Evolutionary conservation across 2,888 invertebrate species (phyloP).

Genomic region (Nephrotoma flavescens): DNA sequence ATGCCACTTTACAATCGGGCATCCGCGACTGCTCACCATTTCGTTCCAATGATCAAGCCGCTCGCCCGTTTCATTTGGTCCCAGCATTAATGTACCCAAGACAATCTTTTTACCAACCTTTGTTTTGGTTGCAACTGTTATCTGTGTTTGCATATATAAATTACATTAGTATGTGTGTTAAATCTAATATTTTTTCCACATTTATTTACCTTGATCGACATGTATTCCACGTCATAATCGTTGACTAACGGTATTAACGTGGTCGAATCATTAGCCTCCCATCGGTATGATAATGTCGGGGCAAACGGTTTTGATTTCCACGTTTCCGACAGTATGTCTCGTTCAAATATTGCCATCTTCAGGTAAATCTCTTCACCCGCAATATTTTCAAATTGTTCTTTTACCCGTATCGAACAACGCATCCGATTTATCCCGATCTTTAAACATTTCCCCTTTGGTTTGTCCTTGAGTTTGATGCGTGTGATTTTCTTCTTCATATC

Average conservation of each 20-base stretch:
- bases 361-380: conserved; percentile 52
- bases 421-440: conserved; percentile 27
- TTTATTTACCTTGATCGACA: conserved; percentile 19
- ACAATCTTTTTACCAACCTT: conserved; percentile 30
- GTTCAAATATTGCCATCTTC: conserved; percentile 60
- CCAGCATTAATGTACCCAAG: conserved; percentile 22
- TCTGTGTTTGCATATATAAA: conserved; percentile 7
- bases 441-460: conserved; percentile 17
- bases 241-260: conserved; percentile 23
- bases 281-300: conserved; percentile 62
- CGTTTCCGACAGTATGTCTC: conserved; percentile 39
- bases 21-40: conserved; percentile 20
- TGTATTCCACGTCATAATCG: conserved; percentile 21
- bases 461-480: conserved; percentile 7
- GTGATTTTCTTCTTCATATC: conserved; percentile 28
- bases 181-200: not conserved
- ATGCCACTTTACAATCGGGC: conserved; percentile 28
- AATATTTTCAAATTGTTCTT: conserved; percentile 29
- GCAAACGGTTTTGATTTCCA: conserved; percentile 64
- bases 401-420: conserved; percentile 30
- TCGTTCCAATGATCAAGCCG: conserved; percentile 24
- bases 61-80: conserved; percentile 16
- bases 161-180: not conserved
- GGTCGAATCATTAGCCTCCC: conserved; percentile 38
- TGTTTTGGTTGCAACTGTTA: conserved; percentile 28